A percentile compares a stretch with the other conserved stretches of the same genome.
Conservation (phyloP, 2,797 vertebrate genomes). For the Neosalanx taihuensis region DNA sequence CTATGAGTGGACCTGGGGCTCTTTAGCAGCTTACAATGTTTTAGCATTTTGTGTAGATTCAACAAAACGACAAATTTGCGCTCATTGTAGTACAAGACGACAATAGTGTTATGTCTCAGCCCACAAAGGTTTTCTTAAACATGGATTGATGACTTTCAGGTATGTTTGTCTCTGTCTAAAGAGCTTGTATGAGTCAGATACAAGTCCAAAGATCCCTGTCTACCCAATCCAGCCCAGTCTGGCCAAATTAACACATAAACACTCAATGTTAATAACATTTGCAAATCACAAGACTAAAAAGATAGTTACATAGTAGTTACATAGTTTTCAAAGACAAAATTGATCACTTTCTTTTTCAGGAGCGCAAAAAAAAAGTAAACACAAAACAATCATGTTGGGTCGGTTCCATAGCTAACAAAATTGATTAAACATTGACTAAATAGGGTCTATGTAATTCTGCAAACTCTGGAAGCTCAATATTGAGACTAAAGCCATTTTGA, state of each 20-base stretch:
- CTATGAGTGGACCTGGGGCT: slow-evolving; percentile 23
- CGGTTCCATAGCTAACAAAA: not conserved
- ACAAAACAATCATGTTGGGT: slow-evolving; percentile 17
- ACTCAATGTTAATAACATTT: slow-evolving; percentile 1
- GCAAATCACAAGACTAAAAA: slow-evolving; percentile 2
- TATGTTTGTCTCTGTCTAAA: not conserved
- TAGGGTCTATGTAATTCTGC: slow-evolving; percentile 2
- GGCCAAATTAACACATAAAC: not conserved
- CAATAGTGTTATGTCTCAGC: slow-evolving; percentile 1
- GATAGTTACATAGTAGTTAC: not conserved
- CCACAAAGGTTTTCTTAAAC: not conserved
- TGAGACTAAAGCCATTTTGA: not conserved
- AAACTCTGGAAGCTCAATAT: slow-evolving; percentile 8
- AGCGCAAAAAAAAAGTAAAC: slow-evolving; percentile 1
- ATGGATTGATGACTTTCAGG: not conserved
- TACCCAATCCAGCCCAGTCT: not conserved
- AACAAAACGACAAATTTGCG: slow-evolving; percentile 34
- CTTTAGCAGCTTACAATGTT: slow-evolving; percentile 8
- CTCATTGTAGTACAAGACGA: slow-evolving; percentile 24
- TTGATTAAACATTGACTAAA: slow-evolving; percentile 13
- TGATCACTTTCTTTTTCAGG: not conserved
- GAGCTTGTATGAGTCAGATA: not conserved
- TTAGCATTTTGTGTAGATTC: slow-evolving; percentile 17
- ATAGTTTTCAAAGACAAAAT: not conserved
- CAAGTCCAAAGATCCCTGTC: not conserved